Evolutionary conservation across 2,888 invertebrate genomes (phyloP).

Genomic region (Apamea monoglypha): DNA sequence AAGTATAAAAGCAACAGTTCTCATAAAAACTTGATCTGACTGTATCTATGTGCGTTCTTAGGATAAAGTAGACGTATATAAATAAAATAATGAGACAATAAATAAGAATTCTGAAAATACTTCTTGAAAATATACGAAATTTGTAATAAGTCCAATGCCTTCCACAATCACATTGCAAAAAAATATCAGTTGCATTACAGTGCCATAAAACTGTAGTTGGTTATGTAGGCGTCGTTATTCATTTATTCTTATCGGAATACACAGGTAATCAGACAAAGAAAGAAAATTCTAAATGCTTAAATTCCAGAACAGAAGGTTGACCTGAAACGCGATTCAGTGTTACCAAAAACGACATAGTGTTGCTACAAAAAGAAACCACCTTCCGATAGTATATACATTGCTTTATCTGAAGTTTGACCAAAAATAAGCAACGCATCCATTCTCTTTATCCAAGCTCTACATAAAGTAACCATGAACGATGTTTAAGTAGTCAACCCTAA

Average conservation of each 20-base stretch:
- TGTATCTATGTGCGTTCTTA: constrained; percentile 70
- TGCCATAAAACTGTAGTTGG: constrained; percentile 57
- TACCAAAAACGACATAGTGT: constrained; percentile 12
- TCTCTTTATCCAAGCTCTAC: too few relatives aligned
- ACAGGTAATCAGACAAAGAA: constrained; percentile 48
- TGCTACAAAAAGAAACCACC: constrained; percentile 8
- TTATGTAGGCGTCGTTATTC: constrained; percentile 42
- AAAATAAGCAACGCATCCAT: background rate
- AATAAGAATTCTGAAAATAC: constrained; percentile 79
- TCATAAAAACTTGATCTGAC: constrained; percentile 73
- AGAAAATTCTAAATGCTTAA: constrained; percentile 31
- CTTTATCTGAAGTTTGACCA: constrained; percentile 2
- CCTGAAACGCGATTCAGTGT: constrained; percentile 37
- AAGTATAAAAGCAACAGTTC: constrained; percentile 79
- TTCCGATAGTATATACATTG: background rate
- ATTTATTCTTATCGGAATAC: constrained; percentile 35
- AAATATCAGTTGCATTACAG: constrained; percentile 73
- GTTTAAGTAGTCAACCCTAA: background rate
- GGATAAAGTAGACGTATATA: constrained; percentile 69
- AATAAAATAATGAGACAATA: constrained; percentile 72
- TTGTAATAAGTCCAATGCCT: constrained; percentile 77
- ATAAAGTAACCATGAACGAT: background rate
- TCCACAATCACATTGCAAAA: constrained; percentile 89
- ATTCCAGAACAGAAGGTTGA: background rate
- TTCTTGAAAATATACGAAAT: constrained; percentile 78